Conservation (phyloP, 2,797 vertebrate species). For the Characodon lateralis region DNA sequence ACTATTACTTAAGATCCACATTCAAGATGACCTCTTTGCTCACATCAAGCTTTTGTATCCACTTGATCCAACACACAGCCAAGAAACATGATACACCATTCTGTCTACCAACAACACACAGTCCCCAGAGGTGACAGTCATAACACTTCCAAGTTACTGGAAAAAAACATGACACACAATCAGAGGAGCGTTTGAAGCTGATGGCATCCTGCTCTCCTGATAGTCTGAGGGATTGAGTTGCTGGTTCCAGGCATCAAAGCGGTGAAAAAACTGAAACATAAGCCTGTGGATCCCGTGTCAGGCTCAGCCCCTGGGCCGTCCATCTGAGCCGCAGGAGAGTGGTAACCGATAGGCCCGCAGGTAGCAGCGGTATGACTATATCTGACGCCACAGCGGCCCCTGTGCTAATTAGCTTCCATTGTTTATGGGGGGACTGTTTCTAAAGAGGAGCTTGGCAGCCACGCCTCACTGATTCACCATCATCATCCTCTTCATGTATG, state of each 20-base stretch:
- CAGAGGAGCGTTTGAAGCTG: constrained; percentile 69
- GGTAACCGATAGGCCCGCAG: constrained; percentile 79
- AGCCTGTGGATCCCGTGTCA: constrained; percentile 82
- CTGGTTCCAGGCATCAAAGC: constrained; percentile 76
- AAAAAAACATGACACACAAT: constrained; percentile 67
- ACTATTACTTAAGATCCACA: constrained; percentile 17
- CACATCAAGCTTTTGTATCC: constrained; percentile 25
- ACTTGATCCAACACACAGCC: constrained; percentile 13
- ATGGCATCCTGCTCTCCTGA: constrained; percentile 77
- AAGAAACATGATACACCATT: constrained; percentile 52
- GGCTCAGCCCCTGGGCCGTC: constrained; percentile 64
- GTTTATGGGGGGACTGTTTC: constrained; percentile 67
- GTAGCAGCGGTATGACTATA: constrained; percentile 45
- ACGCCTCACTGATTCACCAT: constrained; percentile 56
- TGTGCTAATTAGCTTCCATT: constrained; percentile 79
- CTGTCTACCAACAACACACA: constrained; percentile 32
- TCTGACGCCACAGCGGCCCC: constrained; percentile 53
- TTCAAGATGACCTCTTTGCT: constrained; percentile 38
- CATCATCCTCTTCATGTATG: constrained; percentile 63
- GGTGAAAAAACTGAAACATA: constrained; percentile 83
- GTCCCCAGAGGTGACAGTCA: constrained; percentile 64
- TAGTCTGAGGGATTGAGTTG: constrained; percentile 74
- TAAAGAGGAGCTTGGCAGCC: constrained; percentile 53
- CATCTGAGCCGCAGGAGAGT: constrained; percentile 73
- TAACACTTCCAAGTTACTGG: constrained; percentile 56